A percentile compares a stretch with the other conserved stretches of the same genome.
phyloP scores from a whole-genome alignment of 1,140 invertebrate genomes.

The Episyrphus balteatus region DNA sequence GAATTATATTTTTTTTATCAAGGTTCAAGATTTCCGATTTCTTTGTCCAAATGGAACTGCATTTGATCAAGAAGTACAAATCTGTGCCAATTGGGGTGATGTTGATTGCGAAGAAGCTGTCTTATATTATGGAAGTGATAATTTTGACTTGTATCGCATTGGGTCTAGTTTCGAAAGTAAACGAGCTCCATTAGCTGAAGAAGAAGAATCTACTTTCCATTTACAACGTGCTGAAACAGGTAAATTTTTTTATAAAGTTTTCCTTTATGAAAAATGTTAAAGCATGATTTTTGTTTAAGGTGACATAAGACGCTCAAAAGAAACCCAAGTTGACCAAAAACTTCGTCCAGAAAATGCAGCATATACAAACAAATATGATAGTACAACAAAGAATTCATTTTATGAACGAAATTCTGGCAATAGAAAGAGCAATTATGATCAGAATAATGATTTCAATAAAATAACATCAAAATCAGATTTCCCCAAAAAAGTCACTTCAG shows the following conservation, averaged over 20 bases:
- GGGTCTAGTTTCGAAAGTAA: constrained; percentile 56
- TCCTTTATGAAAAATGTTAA: neutral
- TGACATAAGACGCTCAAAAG: constrained; percentile 30
- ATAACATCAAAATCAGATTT: neutral
- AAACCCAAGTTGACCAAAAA: constrained; percentile 28
- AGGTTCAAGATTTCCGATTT: constrained; percentile 71
- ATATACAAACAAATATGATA: too few relatives aligned
- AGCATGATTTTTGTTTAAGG: constrained; percentile 7
- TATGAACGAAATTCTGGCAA: too few relatives aligned
- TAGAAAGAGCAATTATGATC: too few relatives aligned
- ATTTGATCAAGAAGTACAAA: constrained; percentile 86
- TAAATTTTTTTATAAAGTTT: constrained; percentile 9
- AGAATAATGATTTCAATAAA: neutral
- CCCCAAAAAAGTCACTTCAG: neutral
- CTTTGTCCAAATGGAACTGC: constrained; percentile 84
- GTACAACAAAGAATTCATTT: too few relatives aligned
- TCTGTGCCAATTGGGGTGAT: constrained; percentile 82
- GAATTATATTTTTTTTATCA: constrained; percentile 22
- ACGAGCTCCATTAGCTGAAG: constrained; percentile 41
- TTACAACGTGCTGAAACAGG: constrained; percentile 65
- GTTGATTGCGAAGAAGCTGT: constrained; percentile 72
- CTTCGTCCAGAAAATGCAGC: constrained; percentile 11
- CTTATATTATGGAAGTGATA: constrained; percentile 67
- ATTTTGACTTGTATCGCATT: constrained; percentile 70
- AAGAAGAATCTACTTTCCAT: constrained; percentile 62